Conservation (phyloP, 23 tunicate species). For the Trididemnum nubilum region DNA sequence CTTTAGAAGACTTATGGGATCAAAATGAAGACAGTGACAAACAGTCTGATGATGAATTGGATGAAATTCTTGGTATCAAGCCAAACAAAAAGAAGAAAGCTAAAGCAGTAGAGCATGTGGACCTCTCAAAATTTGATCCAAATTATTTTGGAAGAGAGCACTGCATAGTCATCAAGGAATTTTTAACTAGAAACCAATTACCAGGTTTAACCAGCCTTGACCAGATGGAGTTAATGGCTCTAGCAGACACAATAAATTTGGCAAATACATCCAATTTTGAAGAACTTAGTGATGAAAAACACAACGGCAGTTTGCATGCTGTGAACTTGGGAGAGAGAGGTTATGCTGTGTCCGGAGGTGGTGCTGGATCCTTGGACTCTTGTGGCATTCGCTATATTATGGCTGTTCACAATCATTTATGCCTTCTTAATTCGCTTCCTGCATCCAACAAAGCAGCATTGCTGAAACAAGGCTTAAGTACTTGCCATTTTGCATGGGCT, state of each 20-base stretch:
- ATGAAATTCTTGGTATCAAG: constrained; percentile 60
- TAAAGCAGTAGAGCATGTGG: constrained; percentile 51
- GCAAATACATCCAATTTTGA: constrained; percentile 47
- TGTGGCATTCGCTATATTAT: constrained; percentile 87
- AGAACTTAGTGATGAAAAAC: constrained; percentile 9
- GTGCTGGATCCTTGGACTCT: constrained; percentile 65
- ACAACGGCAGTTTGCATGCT: background rate
- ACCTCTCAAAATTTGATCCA: constrained; percentile 60
- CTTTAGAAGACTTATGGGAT: constrained; percentile 16
- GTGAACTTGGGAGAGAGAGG: constrained; percentile 70
- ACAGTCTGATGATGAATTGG: constrained; percentile 39
- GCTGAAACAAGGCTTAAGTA: constrained; percentile 60
- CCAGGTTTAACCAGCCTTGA: constrained; percentile 77
- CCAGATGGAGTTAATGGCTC: constrained; percentile 92
- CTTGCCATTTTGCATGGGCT: constrained; percentile 98
- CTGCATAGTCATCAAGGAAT: constrained; percentile 77
- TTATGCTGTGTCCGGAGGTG: constrained; percentile 79
- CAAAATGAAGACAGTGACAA: constrained; percentile 11
- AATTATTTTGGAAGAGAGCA: constrained; percentile 92
- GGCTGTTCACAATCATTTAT: constrained; percentile 86
- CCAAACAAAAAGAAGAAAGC: constrained; percentile 35
- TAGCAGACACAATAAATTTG: constrained; percentile 74
- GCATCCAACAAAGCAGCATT: constrained; percentile 48
- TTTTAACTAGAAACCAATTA: constrained; percentile 53
- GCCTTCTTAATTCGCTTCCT: constrained; percentile 69